Evolutionary conservation across 2,113 vertebrate genomes (phyloP).

Genomic region (Pithys albifrons): DNA sequence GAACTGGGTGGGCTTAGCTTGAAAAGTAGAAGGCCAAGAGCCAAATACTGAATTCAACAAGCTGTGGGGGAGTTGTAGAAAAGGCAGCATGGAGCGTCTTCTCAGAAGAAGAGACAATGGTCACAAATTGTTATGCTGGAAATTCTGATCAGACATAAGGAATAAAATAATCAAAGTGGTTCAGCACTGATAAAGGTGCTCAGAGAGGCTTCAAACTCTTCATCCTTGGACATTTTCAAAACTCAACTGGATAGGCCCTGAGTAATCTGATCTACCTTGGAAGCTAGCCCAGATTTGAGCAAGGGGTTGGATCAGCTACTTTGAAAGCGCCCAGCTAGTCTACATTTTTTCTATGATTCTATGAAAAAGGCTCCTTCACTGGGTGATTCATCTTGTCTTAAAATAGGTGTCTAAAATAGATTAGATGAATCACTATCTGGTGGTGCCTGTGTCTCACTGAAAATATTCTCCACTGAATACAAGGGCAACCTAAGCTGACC

Average conservation of each 20-base stretch:
- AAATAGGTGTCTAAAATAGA: conserved; percentile 70
- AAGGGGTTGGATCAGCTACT: background rate
- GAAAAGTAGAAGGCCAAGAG: background rate
- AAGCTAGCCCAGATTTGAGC: background rate
- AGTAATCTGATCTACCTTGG: background rate
- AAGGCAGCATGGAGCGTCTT: background rate
- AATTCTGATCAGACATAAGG: background rate
- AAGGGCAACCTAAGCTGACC: conserved; percentile 39
- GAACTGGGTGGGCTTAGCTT: background rate
- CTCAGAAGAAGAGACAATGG: background rate
- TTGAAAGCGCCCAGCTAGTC: background rate
- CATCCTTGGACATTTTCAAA: background rate
- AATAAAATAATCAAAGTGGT: background rate
- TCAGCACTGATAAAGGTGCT: background rate
- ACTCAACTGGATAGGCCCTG: background rate
- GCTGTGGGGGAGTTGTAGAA: background rate
- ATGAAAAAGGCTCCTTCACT: conserved; percentile 28
- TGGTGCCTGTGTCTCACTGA: conserved; percentile 39
- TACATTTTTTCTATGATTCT: conserved; percentile 34
- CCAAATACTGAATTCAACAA: background rate
- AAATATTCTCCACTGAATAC: conserved; percentile 20
- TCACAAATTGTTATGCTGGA: background rate
- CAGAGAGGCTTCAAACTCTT: background rate
- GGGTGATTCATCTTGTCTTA: conserved; percentile 66
- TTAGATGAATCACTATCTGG: conserved; percentile 67